Base-by-base conservation (phyloP, 2,113 vertebrate genomes). In the Abramis brama region DNA sequence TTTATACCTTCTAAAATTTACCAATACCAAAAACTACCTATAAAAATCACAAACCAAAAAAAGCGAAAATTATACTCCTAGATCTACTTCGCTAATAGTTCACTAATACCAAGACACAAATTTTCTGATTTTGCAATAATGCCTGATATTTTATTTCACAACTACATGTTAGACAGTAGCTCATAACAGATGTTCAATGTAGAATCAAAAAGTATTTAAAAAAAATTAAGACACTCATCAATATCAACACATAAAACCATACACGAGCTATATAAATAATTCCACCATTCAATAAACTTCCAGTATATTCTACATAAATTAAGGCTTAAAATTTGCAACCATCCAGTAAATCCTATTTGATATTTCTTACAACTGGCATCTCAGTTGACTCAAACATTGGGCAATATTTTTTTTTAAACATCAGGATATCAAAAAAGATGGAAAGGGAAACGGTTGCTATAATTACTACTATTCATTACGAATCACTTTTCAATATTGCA, bases 211-310 rank as follows among this genome's bases (percentile, higher is more conserved):
- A n/a, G 17, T 8, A 39, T 62, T 74, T 82, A 74, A 81, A 84
- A 64, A 73, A 79, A 76, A 78, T 74, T 76, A 39, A 86, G 43
- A 79, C 77, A 91, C 90, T 89, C 89, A 90, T 92, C 91, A 91
- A 91, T 90, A 85, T 71, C 84, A 91, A 96, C 95, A 95, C 86
- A 91, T 92, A 94, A 94, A 94, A 94, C 91, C 92, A 89, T 91
- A 93, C 94, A 97, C 71, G 95, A 92, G 93, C 94, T 83, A 94
- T 94, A 96, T 92, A 92, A 96, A 94, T 90, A 93, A 93, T 89
- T 73, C 73, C 88, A 85, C 86, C 83, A 86, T 82, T 87, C 85
- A 86, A 79, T 74, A 90, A 79, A 79, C 86, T 88, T 85, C 76
- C 75, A 11, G 79, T 62, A 33, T 73, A 75, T 75, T 74, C 86